These are phyloP conservation scores for Steinernema hermaphroditum DNA, from an alignment of 2,888 invertebrate genomes.

Conservation along the genomic window DNA sequence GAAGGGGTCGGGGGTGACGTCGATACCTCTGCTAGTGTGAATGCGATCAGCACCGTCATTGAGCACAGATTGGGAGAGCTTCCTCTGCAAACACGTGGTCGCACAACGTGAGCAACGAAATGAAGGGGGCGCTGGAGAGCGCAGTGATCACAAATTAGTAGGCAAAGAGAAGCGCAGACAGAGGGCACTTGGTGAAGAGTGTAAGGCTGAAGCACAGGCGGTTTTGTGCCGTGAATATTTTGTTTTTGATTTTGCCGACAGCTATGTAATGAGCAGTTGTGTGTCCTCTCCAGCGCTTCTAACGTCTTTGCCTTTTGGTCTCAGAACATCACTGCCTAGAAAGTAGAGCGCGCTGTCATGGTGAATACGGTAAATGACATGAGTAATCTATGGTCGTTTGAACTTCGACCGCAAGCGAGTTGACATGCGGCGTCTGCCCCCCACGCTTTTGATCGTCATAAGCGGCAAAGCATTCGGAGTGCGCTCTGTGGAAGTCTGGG, in stretches of 20 bases:
- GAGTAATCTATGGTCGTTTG: not conserved
- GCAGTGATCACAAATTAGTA: too few relatives aligned
- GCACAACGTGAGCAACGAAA: not conserved
- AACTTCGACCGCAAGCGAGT: not conserved
- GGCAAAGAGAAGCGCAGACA: too few relatives aligned
- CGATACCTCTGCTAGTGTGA: not conserved
- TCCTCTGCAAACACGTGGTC: conserved; percentile 10
- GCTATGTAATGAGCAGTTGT: too few relatives aligned
- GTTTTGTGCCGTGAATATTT: too few relatives aligned
- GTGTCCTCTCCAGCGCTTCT: too few relatives aligned
- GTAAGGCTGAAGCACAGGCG: too few relatives aligned
- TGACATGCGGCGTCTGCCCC: not conserved
- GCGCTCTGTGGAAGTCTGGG: too few relatives aligned
- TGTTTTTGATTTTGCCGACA: too few relatives aligned
- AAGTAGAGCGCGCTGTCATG: not conserved
- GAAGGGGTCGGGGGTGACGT: not conserved
- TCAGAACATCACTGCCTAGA: not conserved
- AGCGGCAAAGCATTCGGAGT: too few relatives aligned
- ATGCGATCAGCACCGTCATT: not conserved
- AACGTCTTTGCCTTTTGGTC: too few relatives aligned
- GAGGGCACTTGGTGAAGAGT: too few relatives aligned
- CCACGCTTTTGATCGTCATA: too few relatives aligned
- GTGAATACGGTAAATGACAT: not conserved
- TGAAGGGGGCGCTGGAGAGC: not conserved
- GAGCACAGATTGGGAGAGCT: conserved; percentile 11